Evolutionary conservation across 2,888 invertebrate genomes (phyloP).

Genomic region (Sturmia bella): DNA sequence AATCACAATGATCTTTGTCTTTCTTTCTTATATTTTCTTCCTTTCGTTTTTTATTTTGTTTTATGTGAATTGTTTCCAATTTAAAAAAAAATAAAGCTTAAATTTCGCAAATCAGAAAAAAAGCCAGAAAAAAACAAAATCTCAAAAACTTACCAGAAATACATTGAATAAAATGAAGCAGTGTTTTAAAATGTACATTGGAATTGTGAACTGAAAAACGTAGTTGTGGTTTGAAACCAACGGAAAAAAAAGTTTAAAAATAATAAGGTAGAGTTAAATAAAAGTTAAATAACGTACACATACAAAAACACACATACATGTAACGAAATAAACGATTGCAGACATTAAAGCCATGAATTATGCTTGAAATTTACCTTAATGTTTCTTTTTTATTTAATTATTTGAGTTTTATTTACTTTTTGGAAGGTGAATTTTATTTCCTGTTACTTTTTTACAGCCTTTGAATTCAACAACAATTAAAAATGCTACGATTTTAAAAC

Average conservation of each 20-base stretch:
- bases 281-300: conserved; percentile 38
- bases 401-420: conserved; percentile 11
- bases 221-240: conserved; percentile 23
- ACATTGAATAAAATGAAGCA: conserved; percentile 36
- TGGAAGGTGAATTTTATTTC: conserved; percentile 58
- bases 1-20: conserved; percentile 60
- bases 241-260: background rate
- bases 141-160: conserved; percentile 42
- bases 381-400: conserved; percentile 2
- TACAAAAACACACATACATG: background rate
- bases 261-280: conserved; percentile 29
- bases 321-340: background rate
- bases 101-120: conserved; percentile 43
- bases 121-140: conserved; percentile 15
- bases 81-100: conserved; percentile 31
- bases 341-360: conserved; percentile 46
- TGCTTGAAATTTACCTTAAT: conserved; percentile 6
- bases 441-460: conserved; percentile 47
- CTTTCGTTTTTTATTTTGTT: conserved; percentile 29
- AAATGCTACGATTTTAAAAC: background rate
- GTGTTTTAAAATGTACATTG: background rate
- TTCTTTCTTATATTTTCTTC: conserved; percentile 24
- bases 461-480: conserved; percentile 21
- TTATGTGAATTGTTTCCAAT: conserved; percentile 44
- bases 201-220: conserved; percentile 28